Conservation (phyloP, 2,888 invertebrate genomes). For the Chloromyia formosa region DNA sequence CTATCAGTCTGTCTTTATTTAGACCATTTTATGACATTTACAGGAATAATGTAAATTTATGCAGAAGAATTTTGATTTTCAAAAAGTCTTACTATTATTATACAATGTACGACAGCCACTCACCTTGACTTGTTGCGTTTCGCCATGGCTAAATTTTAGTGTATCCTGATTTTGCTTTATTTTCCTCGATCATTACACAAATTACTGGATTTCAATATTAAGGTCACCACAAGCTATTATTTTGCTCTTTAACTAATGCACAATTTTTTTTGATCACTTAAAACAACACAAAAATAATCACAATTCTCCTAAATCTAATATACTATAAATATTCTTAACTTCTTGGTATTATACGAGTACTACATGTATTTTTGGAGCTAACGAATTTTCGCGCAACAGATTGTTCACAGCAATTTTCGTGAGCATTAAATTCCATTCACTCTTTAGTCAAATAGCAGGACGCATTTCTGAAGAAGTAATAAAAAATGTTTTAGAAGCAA, state of each 20-base stretch:
- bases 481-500: constrained; percentile 3
- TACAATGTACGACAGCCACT: not conserved
- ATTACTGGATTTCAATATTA: constrained; percentile 17
- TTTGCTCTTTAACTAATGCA: not conserved
- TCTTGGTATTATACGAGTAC: too few relatives aligned
- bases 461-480: constrained; percentile 12
- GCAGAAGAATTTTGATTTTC: too few relatives aligned
- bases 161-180: constrained; percentile 42
- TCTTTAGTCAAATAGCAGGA: not conserved
- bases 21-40: too few relatives aligned
- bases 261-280: not conserved
- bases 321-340: too few relatives aligned
- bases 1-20: too few relatives aligned
- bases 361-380: too few relatives aligned
- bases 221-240: constrained; percentile 9
- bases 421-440: too few relatives aligned
- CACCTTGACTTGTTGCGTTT: constrained; percentile 51
- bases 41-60: too few relatives aligned
- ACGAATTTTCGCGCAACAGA: too few relatives aligned
- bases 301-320: too few relatives aligned
- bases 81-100: too few relatives aligned
- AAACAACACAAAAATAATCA: not conserved
- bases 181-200: constrained; percentile 46
- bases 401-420: too few relatives aligned
- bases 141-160: constrained; percentile 48